Base-by-base conservation (phyloP, 2,888 invertebrate genomes). In the Zaprionus lineosus region DNA sequence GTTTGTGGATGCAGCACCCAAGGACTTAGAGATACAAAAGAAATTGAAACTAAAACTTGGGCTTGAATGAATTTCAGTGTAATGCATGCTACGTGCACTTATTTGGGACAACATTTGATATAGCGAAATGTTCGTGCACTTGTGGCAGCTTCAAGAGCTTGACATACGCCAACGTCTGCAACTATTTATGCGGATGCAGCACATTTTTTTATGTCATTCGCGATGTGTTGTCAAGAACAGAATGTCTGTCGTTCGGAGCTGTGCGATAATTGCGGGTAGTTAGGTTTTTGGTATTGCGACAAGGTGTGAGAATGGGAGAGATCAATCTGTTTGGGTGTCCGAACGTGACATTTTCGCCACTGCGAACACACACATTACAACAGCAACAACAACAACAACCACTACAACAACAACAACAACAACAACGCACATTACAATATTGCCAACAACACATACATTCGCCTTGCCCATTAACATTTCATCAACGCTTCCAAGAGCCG, bases 381-480 rank as follows among this genome's bases (percentile, higher is more conserved):
- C 52, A 33, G 31, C 46, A 52, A 59, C 36, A 52, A 36, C 5
- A 36, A 19, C 14, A 28, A 29, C 29, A 60, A 15, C 26, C 61
- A 67, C 46, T 60, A 55, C 7, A n/a, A n/a, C n/a, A n/a, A n/a
- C n/a, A n/a, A n/a, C 31, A 36, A n/a, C 34, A 74, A 59, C 55
- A 40, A 59, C 52, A 55, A 69, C n/a, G n/a, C n/a, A n/a, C n/a
- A n/a, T n/a, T n/a, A n/a, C 60, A 62, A 39, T 50, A 33, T 28
- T 46, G 50, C 57, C 36, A 52, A 36, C 5, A 36, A 19, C 14
- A 28, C 24, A 28, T 57, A 15, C 26, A n/a, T n/a, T n/a, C n/a
- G n/a, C 61, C 60, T 47, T 60, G 50, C 7, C 57, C 40, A 78
- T 79, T 83, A 60, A 64, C 61, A 77, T 83, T 68, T 83, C 68